Evolutionary conservation across 1,140 invertebrate genomes (phyloP), one percentile per base, ranked within the genome.

Genomic region (Pogonomyrmex californicus): DNA sequence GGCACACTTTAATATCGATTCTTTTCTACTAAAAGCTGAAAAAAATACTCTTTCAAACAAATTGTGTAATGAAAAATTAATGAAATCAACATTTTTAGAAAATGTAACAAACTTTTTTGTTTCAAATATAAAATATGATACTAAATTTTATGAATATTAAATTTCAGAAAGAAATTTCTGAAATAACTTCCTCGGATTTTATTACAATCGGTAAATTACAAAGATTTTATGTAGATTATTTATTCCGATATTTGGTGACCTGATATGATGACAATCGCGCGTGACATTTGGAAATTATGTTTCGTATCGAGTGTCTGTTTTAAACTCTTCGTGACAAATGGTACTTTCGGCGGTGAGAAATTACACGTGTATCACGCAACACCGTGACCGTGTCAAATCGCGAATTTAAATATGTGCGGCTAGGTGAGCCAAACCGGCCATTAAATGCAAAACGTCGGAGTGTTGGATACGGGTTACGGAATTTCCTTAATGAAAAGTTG

Each of bases 361-460:
- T 83, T 83, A 83, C 54, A 83, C 68, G 68, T 83, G 68, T 41
- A 6, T 51, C 79, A 60, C 30, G 79, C 54, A 75, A 62, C 70
- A 47, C 79, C 79, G 44, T 83, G 79, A 83, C 79, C 79, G 79
- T 83, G 79, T 83, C 79, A 83, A 83, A 83, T 83, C 68, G 79
- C 56, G 56, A 75, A 83, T 83, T 83, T 83, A 83, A 83, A 83
- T 83, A 83, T 36, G 12, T 17, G 68, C 44, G 33, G 68, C 54
- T 6, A n/a, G 41, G 38, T 36, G 54, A 54, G 44, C 41, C n/a
- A 83, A 75, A 33, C 79, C 41, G 41, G 68, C 33, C 30, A 83
- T 83, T 83, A 83, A 75, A 83, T 83, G 79, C 68, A 83, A 83
- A 83, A 60, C 12, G 23, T 60, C 41, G 14, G 63, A 49, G 54